A percentile compares a stretch with the other conserved stretches of the same genome.
Evolutionary conservation across 1,140 invertebrate species (phyloP).

Genomic region (Pseudomyrmex flavicornis): DNA sequence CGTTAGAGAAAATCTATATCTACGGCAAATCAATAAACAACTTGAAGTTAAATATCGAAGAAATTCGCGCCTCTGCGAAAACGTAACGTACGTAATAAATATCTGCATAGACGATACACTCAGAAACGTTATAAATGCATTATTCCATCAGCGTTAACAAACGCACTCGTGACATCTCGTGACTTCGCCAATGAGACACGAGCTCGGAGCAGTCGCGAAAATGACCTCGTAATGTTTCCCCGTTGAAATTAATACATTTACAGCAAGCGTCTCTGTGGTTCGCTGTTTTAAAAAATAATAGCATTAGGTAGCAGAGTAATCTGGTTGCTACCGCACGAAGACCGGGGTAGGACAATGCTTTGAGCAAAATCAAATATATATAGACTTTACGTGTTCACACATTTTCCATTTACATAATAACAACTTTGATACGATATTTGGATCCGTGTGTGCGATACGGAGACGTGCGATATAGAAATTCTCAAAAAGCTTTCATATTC

Average conservation of each 20-base stretch:
- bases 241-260: conserved; percentile 49
- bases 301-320: neutral
- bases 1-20: neutral
- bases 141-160: conserved; percentile 66
- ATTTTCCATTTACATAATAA: conserved; percentile 5
- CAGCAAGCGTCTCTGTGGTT: neutral
- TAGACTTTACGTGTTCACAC: neutral
- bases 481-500: neutral
- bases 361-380: conserved; percentile 1
- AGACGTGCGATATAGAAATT: neutral
- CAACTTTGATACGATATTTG: neutral
- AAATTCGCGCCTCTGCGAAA: neutral
- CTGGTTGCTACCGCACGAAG: neutral
- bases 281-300: conserved; percentile 29
- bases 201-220: conserved; percentile 25
- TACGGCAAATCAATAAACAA: conserved; percentile 54
- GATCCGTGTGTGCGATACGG: too few relatives aligned
- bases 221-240: conserved; percentile 39
- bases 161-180: conserved; percentile 38
- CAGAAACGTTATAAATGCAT: conserved; percentile 57
- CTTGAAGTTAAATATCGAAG: conserved; percentile 2
- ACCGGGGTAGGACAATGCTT: neutral
- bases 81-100: conserved; percentile 12
- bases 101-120: conserved; percentile 35
- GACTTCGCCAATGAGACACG: neutral